phyloP scores from a whole-genome alignment of 2,888 invertebrate species.

The Acleris holmiana region DNA sequence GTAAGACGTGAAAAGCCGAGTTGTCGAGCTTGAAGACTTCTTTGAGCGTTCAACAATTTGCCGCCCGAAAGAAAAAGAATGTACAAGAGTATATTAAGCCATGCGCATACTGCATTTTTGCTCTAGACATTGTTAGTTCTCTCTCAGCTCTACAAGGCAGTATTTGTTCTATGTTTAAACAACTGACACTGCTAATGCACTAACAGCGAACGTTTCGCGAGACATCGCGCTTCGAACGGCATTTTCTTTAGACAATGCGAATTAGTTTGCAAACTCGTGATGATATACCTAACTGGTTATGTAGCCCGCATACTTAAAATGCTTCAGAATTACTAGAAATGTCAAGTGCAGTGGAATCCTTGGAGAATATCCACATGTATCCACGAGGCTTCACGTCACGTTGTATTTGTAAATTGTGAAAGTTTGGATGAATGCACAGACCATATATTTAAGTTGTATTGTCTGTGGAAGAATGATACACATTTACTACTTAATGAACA shows the following conservation, averaged over 20 bases:
- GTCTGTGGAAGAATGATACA: no score
- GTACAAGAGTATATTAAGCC: no score
- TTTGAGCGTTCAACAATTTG: slow-evolving; percentile 51
- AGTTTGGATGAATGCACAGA: no score
- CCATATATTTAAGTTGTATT: no score
- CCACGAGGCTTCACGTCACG: no score
- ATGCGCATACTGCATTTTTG: no score
- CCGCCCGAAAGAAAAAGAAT: no score
- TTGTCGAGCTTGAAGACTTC: slow-evolving; percentile 70
- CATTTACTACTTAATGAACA: no score
- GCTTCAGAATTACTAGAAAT: not conserved
- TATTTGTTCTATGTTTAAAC: slow-evolving; percentile 60
- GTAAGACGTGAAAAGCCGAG: slow-evolving; percentile 71
- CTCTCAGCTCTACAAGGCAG: slow-evolving; percentile 69
- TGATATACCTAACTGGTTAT: slow-evolving; percentile 5
- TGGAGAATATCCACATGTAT: not conserved
- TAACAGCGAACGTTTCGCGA: slow-evolving; percentile 48
- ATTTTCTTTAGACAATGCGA: slow-evolving; percentile 19
- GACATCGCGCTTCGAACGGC: slow-evolving; percentile 4
- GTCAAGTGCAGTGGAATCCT: not conserved
- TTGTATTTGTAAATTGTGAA: no score
- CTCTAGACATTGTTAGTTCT: slow-evolving; percentile 49
- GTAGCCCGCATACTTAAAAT: not conserved
- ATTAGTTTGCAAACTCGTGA: slow-evolving; percentile 27
- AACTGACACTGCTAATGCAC: slow-evolving; percentile 71